A percentile compares a stretch with the other conserved stretches of the same genome.
These are phyloP conservation scores for Zenarchopterus dispar DNA, from an alignment of 2,797 vertebrate genomes.

Conservation along the genomic window DNA sequence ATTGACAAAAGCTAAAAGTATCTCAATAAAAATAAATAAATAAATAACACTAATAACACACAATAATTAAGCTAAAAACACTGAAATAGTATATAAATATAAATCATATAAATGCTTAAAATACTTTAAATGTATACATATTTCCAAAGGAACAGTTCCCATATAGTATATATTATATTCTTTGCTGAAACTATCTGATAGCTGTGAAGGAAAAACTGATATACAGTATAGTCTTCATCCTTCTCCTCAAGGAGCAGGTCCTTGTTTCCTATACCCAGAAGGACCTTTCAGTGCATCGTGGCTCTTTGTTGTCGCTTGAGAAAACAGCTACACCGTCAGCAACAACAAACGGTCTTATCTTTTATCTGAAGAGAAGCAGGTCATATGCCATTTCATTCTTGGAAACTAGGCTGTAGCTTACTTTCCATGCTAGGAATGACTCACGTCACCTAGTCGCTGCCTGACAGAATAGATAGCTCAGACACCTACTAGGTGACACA, in stretches of 20 bases:
- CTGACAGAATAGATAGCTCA: conserved; percentile 49
- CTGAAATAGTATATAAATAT: too few relatives aligned
- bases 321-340: conserved; percentile 28
- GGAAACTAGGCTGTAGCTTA: conserved; percentile 57
- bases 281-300: conserved; percentile 4
- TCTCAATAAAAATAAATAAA: too few relatives aligned
- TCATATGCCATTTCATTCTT: conserved; percentile 24
- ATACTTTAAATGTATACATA: too few relatives aligned
- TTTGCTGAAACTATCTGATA: too few relatives aligned
- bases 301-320: conserved; percentile 15
- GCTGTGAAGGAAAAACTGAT: too few relatives aligned
- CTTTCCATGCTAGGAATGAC: conserved; percentile 56
- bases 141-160: too few relatives aligned
- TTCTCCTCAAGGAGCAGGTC: background rate
- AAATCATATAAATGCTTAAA: too few relatives aligned
- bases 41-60: too few relatives aligned
- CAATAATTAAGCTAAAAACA: too few relatives aligned
- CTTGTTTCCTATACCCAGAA: background rate
- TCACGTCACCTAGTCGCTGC: conserved; percentile 54
- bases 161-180: too few relatives aligned
- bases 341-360: conserved; percentile 16
- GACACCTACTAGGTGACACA: conserved; percentile 45
- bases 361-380: conserved; percentile 37
- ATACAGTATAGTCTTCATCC: background rate
- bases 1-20: too few relatives aligned